phyloP scores from a whole-genome alignment of 2,113 vertebrate species.

The Scophthalmus maximus region DNA sequence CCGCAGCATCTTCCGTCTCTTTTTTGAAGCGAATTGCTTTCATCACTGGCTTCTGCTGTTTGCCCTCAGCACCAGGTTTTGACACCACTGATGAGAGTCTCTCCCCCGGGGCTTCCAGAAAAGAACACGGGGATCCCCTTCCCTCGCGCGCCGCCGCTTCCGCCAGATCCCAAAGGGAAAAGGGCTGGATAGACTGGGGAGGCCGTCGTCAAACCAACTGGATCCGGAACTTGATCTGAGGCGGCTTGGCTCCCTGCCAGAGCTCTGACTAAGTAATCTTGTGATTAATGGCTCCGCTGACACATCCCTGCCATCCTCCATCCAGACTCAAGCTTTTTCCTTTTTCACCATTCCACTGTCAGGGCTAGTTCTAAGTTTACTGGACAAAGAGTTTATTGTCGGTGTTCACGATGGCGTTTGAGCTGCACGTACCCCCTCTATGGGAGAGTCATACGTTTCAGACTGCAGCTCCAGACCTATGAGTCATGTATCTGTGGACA shows the following conservation, averaged over 20 bases:
- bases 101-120: not conserved
- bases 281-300: slow-evolving; percentile 1
- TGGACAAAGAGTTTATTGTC: not conserved
- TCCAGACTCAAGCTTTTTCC: not conserved
- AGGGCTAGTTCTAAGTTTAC: not conserved
- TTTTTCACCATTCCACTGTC: too few relatives aligned
- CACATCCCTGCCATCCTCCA: not conserved
- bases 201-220: not conserved
- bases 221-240: not conserved
- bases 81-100: not conserved
- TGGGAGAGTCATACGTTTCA: too few relatives aligned
- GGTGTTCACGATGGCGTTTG: too few relatives aligned
- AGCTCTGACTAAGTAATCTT: not conserved
- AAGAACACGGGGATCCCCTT: not conserved
- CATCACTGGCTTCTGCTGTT: not conserved
- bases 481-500: too few relatives aligned
- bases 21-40: not conserved
- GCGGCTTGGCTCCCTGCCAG: not conserved
- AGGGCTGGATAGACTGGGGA: not conserved
- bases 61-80: not conserved
- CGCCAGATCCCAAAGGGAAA: slow-evolving; percentile 2
- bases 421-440: too few relatives aligned
- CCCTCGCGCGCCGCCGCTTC: not conserved
- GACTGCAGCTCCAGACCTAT: slow-evolving; percentile 13
- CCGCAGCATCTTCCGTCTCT: not conserved